phyloP scores from a whole-genome alignment of 2,797 vertebrate species.

The Ataeniobius toweri region DNA sequence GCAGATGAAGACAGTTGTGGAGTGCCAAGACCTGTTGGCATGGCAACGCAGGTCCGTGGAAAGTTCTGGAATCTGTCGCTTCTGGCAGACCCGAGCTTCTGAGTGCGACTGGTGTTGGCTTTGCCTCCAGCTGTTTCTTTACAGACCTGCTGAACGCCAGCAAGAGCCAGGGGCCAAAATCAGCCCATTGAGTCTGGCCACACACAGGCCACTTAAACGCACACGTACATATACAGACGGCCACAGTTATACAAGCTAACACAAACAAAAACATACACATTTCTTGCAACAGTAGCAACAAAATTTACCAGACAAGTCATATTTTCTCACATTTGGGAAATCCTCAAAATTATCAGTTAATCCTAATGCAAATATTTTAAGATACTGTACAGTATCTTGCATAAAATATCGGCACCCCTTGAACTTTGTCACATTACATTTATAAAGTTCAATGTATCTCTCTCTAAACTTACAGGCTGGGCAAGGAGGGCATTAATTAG shows the following conservation, averaged over 20 bases:
- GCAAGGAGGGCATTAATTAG: neutral
- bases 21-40: constrained; percentile 77
- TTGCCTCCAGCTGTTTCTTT: constrained; percentile 83
- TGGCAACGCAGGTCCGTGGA: constrained; percentile 75
- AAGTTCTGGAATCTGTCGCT: constrained; percentile 84
- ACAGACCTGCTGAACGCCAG: constrained; percentile 79
- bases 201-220: constrained; percentile 76
- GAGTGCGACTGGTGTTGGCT: constrained; percentile 80
- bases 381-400: neutral
- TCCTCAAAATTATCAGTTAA: neutral
- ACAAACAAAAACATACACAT: constrained; percentile 61
- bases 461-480: too few species aligned
- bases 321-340: neutral
- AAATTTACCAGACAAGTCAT: constrained; percentile 23
- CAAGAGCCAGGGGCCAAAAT: constrained; percentile 74
- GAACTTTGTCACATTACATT: neutral
- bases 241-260: constrained; percentile 54
- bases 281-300: constrained; percentile 50
- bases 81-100: constrained; percentile 72
- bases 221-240: constrained; percentile 54
- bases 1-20: constrained; percentile 72
- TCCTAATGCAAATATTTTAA: constrained; percentile 3
- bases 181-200: constrained; percentile 76
- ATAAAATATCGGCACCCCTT: neutral
- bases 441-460: neutral